Conservation (phyloP, 92 coral and sea anemone genomes). For the Zoanthus sociatus region DNA sequence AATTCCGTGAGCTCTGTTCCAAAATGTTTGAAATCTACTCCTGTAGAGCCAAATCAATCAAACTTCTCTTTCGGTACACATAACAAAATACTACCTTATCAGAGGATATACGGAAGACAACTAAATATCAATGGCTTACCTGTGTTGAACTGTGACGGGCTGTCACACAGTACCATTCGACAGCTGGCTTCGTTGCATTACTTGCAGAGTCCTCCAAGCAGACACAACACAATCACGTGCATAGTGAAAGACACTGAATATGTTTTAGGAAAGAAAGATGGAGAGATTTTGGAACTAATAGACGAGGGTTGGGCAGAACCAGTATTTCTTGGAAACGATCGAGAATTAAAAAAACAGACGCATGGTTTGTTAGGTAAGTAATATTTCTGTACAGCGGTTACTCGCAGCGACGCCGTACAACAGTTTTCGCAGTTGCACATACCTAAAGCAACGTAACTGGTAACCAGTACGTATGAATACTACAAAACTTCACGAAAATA, state of each 20-base stretch:
- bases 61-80: neutral
- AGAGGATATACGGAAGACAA: neutral
- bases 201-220: slow-evolving; percentile 39
- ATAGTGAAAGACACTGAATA: slow-evolving; percentile 14
- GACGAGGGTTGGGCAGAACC: slow-evolving; percentile 37
- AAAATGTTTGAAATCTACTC: neutral
- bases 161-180: slow-evolving; percentile 37
- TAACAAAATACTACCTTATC: neutral
- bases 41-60: neutral
- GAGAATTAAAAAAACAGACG: slow-evolving; percentile 41
- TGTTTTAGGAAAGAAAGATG: slow-evolving; percentile 2
- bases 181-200: slow-evolving; percentile 43
- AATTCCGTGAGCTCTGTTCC: neutral
- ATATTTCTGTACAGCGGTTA: neutral
- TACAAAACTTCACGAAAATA: too few species aligned
- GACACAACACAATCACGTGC: slow-evolving; percentile 25
- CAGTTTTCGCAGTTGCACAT: neutral
- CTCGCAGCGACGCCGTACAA: neutral
- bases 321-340: slow-evolving; percentile 21
- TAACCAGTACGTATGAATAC: neutral
- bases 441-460: neutral
- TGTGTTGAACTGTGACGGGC: neutral
- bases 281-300: slow-evolving; percentile 4
- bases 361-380: slow-evolving; percentile 29
- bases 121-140: neutral